phyloP scores from a whole-genome alignment of 2,888 invertebrate species.

The Ormyrus labotus region DNA sequence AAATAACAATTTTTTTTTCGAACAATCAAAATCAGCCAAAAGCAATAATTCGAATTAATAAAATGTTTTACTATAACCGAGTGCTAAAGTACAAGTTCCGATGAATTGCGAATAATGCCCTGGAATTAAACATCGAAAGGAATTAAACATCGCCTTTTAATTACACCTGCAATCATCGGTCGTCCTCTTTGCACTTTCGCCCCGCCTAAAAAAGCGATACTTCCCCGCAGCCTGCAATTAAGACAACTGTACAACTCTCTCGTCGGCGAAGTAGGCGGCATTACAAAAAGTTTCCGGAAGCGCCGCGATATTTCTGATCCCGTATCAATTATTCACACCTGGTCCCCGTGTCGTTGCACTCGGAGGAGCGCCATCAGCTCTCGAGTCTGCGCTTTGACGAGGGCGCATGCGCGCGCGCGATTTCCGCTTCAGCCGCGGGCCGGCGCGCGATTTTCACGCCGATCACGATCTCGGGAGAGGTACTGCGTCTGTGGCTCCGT shows the following conservation, averaged over 20 bases:
- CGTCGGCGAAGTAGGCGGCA: neutral
- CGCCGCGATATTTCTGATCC: conserved; percentile 1
- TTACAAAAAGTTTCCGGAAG: neutral
- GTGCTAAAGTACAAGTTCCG: too few relatives aligned
- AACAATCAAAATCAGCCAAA: too few relatives aligned
- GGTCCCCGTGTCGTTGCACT: conserved; percentile 58
- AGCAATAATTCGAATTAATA: too few relatives aligned
- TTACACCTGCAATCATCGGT: neutral
- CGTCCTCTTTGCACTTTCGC: neutral
- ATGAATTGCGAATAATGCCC: conserved; percentile 3
- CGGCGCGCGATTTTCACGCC: conserved; percentile 50
- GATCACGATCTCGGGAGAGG: conserved; percentile 49
- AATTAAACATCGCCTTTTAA: neutral
- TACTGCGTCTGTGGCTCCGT: neutral
- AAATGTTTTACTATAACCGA: too few relatives aligned
- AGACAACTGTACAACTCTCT: neutral
- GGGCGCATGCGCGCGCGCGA: conserved; percentile 21
- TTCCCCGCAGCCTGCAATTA: neutral
- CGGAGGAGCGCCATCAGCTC: conserved; percentile 48
- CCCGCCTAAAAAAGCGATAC: neutral
- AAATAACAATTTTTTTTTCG: neutral
- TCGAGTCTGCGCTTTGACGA: conserved; percentile 3
- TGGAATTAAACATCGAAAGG: neutral
- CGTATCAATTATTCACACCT: conserved; percentile 47
- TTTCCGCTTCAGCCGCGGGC: conserved; percentile 44